These are phyloP conservation scores for Nyctereutes procyonoides DNA, from an alignment of 2,113 vertebrate genomes.

Conservation along the genomic window DNA sequence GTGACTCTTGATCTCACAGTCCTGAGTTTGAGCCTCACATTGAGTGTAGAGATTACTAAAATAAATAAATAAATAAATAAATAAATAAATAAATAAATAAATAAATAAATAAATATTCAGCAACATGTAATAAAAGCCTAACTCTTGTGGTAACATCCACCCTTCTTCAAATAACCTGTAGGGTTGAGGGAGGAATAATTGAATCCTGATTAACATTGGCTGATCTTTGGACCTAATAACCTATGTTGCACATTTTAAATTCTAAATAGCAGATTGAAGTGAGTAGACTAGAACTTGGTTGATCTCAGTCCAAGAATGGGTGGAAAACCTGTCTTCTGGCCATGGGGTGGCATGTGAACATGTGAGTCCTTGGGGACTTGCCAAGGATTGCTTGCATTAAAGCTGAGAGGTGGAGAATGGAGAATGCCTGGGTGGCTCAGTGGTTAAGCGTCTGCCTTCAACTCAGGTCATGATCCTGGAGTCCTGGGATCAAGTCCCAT, in stretches of 20 bases:
- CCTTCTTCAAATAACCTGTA: background rate
- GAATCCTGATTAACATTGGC: background rate
- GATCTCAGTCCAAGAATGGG: background rate
- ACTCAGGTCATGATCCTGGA: too few species aligned
- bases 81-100: background rate
- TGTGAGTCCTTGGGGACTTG: background rate
- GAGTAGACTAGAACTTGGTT: slow-evolving; percentile 6
- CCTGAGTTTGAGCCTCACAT: background rate
- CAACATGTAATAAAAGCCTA: background rate
- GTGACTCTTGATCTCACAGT: background rate
- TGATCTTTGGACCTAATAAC: background rate
- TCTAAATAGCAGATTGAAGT: background rate
- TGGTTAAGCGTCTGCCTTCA: too few species aligned
- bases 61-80: background rate
- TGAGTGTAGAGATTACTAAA: background rate
- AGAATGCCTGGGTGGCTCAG: too few species aligned
- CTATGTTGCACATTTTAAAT: background rate
- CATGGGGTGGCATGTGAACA: background rate
- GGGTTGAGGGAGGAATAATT: background rate
- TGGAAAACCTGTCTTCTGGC: background rate
- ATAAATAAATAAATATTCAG: background rate
- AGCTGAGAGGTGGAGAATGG: background rate
- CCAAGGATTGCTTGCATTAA: background rate
- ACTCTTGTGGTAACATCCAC: background rate
- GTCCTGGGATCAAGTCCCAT: too few species aligned